phyloP scores from a whole-genome alignment of 1,140 invertebrate species.

The Muscidifurax raptorellus region DNA sequence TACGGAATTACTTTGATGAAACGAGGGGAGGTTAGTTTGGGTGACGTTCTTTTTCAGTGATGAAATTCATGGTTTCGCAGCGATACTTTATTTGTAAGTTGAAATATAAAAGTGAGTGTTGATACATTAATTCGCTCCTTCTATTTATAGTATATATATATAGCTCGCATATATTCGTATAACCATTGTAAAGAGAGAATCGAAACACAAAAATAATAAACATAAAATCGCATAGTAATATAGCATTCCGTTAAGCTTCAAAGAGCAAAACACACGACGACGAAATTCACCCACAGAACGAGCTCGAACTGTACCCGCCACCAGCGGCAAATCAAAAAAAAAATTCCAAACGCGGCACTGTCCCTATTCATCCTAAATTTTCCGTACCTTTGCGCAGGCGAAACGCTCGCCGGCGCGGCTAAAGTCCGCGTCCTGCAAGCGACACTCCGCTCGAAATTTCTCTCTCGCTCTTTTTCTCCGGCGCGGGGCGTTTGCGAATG shows the following conservation, averaged over 20 bases:
- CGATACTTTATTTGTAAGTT: background rate
- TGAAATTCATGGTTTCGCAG: background rate
- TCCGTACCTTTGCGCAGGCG: background rate
- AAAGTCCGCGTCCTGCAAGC: background rate
- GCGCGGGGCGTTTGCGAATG: background rate
- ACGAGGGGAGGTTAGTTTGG: background rate
- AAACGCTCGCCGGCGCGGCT: constrained; percentile 12
- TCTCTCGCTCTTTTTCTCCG: background rate
- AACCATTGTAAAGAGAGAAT: too few relatives aligned
- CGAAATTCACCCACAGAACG: background rate
- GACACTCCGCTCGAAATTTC: constrained; percentile 17
- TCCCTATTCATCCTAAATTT: constrained; percentile 4
- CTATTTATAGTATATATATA: too few relatives aligned
- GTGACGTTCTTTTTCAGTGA: background rate
- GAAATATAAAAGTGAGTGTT: too few relatives aligned
- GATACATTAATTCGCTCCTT: too few relatives aligned
- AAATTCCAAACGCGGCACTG: background rate
- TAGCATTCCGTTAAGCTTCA: too few relatives aligned
- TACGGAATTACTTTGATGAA: background rate
- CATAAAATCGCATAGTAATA: too few relatives aligned
- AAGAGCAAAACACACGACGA: too few relatives aligned
- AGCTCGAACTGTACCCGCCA: background rate
- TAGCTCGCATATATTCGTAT: too few relatives aligned
- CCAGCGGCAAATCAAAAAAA: background rate
- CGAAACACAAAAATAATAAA: too few relatives aligned